Evolutionary conservation across 1,140 invertebrate species (phyloP).

Genomic region (Eumeta japonica): DNA sequence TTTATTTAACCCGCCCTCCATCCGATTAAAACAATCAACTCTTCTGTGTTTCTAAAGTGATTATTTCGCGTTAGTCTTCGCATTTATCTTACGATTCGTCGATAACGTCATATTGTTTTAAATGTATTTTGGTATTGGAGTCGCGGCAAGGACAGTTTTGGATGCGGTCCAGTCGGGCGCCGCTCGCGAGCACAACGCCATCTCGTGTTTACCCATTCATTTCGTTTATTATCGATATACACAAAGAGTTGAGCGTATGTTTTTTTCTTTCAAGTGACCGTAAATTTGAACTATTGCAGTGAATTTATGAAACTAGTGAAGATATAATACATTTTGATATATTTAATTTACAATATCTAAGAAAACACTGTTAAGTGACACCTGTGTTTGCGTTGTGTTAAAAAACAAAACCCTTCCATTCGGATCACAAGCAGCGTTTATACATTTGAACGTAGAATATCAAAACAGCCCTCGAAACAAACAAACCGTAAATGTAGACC

Average conservation of each 20-base stretch:
- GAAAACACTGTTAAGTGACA: slow-evolving; percentile 8
- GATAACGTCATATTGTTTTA: no score
- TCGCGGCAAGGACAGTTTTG: slow-evolving; percentile 47
- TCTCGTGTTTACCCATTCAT: slow-evolving; percentile 15
- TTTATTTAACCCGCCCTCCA: no score
- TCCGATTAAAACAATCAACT: no score
- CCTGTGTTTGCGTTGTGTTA: background rate
- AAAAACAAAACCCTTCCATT: no score
- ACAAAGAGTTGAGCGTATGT: background rate
- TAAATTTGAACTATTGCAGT: no score
- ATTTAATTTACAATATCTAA: background rate
- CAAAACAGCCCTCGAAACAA: slow-evolving; percentile 30
- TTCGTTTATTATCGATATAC: slow-evolving; percentile 5
- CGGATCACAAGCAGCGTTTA: background rate
- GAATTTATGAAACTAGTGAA: background rate
- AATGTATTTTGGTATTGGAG: slow-evolving; percentile 50
- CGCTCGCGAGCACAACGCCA: slow-evolving; percentile 21
- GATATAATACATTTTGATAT: background rate
- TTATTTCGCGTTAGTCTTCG: no score
- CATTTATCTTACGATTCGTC: slow-evolving; percentile 12
- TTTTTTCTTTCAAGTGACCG: no score
- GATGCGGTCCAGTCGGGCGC: slow-evolving; percentile 40
- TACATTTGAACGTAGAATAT: background rate
- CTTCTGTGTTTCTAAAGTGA: no score
- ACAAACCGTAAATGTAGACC: slow-evolving; percentile 28